Base-by-base conservation (phyloP, 2,113 vertebrate species). In the Potamarius usumacintae region DNA sequence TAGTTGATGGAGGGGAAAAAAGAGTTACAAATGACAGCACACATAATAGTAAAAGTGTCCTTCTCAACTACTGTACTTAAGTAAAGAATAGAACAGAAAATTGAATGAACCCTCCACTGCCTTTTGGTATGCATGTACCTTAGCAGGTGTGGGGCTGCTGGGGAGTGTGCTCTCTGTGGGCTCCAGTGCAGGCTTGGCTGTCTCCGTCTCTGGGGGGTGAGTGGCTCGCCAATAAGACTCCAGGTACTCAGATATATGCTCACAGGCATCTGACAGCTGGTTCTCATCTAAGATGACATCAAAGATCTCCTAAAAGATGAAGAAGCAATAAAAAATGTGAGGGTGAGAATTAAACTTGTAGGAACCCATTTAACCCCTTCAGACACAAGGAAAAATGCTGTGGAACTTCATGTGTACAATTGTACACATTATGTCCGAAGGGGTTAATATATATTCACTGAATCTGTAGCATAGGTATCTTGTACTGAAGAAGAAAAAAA, bases 161-260 rank as follows among this genome's bases (percentile, higher is more conserved):
- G 97, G 96, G 93, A 98, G 95, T 69, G 97, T 96, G 77, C 97
- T 97, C 88, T 96, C 96, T 67, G 96, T 97, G 88, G 98, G 93
- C 90, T 96, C 96, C 90, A 98, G 95, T 88, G 99, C 94, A 65
- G 96, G 95, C 84, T 97, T 97, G 86, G 95, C 91, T 82, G 96
- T 94, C 86, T 94, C 96, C 95, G 96, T 97, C 94, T 97, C 97
- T 42, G 97, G 96, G 2, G 97, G 98, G 83, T 99, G 98, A 27
- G 98, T 98, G 90, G 97, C 96, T 94, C 97, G 98, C 98, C 98
- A 99, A 91, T 99, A 99, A 69, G 97, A 97, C 95, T 99, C 98
- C 94, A 99, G 93, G 71, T 98, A 99, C 90, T 99, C 98, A 30
- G 98, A 97, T 4, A 99, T 96, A 94, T 99, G 98, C 91, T 99